Conservation (phyloP, 2,797 vertebrate species). For the Ceyx erithaca region DNA sequence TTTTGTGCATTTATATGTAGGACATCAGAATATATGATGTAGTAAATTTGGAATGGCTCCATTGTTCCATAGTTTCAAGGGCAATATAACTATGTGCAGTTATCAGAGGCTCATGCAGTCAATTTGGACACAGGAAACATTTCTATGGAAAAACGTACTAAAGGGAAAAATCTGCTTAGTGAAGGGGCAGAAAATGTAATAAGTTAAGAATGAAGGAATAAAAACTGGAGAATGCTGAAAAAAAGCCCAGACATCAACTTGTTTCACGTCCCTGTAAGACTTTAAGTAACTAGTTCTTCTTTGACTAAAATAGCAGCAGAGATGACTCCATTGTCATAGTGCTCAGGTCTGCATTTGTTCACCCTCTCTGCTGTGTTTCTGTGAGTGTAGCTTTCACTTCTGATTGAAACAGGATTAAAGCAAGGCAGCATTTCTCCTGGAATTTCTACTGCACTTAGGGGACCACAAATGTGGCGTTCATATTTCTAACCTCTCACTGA, state of each 20-base stretch:
- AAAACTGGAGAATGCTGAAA: background rate
- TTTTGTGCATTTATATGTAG: background rate
- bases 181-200: background rate
- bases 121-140: background rate
- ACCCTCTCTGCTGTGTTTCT: background rate
- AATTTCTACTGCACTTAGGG: background rate
- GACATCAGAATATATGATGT: background rate
- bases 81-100: background rate
- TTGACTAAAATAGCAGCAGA: background rate
- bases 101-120: background rate
- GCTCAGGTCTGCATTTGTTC: background rate
- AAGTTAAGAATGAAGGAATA: background rate
- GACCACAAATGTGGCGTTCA: background rate
- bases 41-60: background rate
- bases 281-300: background rate
- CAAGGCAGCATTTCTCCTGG: background rate
- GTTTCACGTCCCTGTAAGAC: background rate
- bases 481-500: background rate
- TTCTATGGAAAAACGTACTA: background rate
- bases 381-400: background rate
- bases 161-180: background rate
- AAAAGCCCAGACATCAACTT: background rate
- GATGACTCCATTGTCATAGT: background rate
- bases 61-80: background rate
- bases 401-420: background rate